A percentile compares a stretch with the other conserved stretches of the same genome.
Evolutionary conservation across 2,888 invertebrate species (phyloP).

Genomic region (Parnassius smintheus): DNA sequence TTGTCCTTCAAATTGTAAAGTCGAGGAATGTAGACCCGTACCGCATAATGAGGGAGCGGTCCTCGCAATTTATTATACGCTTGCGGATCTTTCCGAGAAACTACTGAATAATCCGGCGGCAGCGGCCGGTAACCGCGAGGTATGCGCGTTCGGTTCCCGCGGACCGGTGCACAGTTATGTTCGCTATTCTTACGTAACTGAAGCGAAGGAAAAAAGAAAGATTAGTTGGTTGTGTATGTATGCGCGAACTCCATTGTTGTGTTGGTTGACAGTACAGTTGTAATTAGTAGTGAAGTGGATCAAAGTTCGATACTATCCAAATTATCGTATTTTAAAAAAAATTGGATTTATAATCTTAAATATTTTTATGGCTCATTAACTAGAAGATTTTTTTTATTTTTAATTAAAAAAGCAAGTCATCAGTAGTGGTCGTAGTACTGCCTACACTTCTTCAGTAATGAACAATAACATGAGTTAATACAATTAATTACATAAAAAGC

Average conservation of each 20-base stretch:
- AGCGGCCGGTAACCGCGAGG: conserved; percentile 44
- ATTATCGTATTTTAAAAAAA: conserved; percentile 3
- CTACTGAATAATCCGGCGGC: conserved; percentile 69
- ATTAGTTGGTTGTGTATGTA: conserved; percentile 12
- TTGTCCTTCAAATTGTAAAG: conserved; percentile 61
- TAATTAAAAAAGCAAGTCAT: no score
- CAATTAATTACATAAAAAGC: no score
- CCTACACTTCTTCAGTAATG: no score
- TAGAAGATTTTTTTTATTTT: no score
- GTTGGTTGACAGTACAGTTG: not conserved
- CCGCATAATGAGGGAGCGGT: conserved; percentile 68
- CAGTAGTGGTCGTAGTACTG: no score
- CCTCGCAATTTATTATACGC: conserved; percentile 62
- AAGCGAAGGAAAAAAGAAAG: conserved; percentile 36
- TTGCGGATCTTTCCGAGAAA: conserved; percentile 62
- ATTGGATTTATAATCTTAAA: not conserved
- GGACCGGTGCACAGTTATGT: conserved; percentile 64
- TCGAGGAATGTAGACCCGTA: conserved; percentile 72
- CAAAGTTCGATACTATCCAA: conserved; percentile 5
- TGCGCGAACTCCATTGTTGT: conserved; percentile 9
- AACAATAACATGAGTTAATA: no score
- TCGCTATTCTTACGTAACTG: conserved; percentile 72
- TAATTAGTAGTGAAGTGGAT: conserved; percentile 4
- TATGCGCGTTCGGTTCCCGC: conserved; percentile 65
- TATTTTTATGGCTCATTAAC: no score